Evolutionary conservation across 53 echinoderm and acorn worm genomes (phyloP).

Genomic region (Pentamera pediparva): DNA sequence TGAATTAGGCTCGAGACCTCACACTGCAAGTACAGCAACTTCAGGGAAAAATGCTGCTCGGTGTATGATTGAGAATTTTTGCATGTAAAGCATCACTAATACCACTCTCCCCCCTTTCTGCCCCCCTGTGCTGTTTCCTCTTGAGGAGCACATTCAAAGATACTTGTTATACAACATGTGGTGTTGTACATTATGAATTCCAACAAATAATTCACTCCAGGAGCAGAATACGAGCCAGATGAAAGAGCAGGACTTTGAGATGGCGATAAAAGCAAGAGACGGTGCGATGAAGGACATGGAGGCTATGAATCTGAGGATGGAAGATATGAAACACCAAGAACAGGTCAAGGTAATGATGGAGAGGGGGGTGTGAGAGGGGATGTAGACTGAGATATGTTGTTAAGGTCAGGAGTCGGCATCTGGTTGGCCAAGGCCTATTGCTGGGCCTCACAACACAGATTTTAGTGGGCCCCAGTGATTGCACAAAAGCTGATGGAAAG

Average conservation of each 20-base stretch:
- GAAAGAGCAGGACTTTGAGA: constrained; percentile 71
- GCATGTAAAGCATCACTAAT: too few relatives aligned
- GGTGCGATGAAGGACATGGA: constrained; percentile 56
- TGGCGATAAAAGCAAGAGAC: constrained; percentile 75
- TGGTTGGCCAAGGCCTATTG: too few relatives aligned
- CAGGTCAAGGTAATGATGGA: constrained; percentile 41
- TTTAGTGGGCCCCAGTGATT: neutral
- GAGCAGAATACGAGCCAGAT: constrained; percentile 50
- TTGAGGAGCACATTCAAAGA: neutral
- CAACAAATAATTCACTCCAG: constrained; percentile 35
- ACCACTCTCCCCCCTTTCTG: too few relatives aligned
- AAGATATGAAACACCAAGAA: constrained; percentile 59
- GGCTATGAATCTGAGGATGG: constrained; percentile 46
- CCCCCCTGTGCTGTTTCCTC: too few relatives aligned
- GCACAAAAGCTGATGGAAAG: neutral
- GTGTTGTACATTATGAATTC: neutral
- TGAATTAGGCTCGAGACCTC: too few relatives aligned
- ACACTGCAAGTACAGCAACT: too few relatives aligned
- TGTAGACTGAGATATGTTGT: too few relatives aligned
- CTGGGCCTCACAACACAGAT: too few relatives aligned
- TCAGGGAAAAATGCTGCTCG: too few relatives aligned
- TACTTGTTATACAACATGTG: neutral
- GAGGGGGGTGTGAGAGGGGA: too few relatives aligned
- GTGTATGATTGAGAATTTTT: too few relatives aligned
- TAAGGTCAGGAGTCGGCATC: too few relatives aligned